Base-by-base conservation (phyloP, 2,797 vertebrate species). In the Megaceryle alcyon region DNA sequence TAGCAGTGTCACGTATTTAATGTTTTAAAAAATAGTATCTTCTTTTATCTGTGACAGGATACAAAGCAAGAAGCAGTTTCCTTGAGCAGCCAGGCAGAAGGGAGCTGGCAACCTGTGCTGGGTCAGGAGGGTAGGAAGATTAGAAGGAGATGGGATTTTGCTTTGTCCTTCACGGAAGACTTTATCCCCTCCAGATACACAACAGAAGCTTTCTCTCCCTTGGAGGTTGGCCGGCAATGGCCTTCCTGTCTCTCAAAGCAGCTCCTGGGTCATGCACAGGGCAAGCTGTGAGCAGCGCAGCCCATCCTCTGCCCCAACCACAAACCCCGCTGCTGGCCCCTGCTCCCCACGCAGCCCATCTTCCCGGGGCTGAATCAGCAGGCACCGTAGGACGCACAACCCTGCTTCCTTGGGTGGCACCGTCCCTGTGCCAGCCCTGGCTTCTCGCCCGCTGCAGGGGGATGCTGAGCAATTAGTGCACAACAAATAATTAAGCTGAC, bases 161-260 rank as follows among this genome's bases (percentile, higher is more conserved):
- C 88, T 96, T 97, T 93, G 95, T 95, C 93, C 92, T 96, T 96
- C 96, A 96, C 56, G 88, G 92, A 96, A 96, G 96, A 95, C 89
- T 94, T 96, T 95, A 95, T 97, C 93, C 96, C 96, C 93, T 95
- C 91, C 92, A 96, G 94, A 96, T 88, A 95, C 72, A 90, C 82
- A 96, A 92, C 96, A 96, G 94, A 97, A 97, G 94, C 80, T 79
- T 94, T 94, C 91, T 69, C 89, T 90, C 89, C 75, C 86, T 92
- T 48, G 88, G 96, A 93, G 83, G 57, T 6, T 94, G 92, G 94
- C 94, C 0, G 26, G 88, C 94, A 86, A 91, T 54, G 85, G 91
- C 72, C 88, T 96, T 92, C 77, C 85, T 64, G 85, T 54, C 81
- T 86, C 94, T 94, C 61, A 85, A 54, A 96, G 89, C 88, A 76